Evolutionary conservation across 1,140 invertebrate species (phyloP), one percentile per base, ranked within the genome.

Genomic region (Platyscapa corneri): DNA sequence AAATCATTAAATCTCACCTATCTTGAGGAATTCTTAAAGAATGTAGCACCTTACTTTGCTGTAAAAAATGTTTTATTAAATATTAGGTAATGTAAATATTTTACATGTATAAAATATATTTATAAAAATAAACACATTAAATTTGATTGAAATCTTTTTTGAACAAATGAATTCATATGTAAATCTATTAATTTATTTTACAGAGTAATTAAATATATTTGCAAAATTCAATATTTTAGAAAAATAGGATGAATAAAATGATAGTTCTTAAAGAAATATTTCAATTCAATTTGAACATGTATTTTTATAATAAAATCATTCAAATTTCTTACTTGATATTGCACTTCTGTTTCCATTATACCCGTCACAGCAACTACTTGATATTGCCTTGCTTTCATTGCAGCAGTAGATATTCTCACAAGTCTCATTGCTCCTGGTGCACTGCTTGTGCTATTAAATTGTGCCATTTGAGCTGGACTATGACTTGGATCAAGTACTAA

Each of bases 401-500:
- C 95, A 60, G 95, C 93, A 27, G 96, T 93, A 60, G 96, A 96
- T 90, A 97, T 95, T 72, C 97, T 94, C 53, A 98, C 94, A 60
- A 97, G 94, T 72, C 96, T 93, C 92, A 97, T 94, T 18, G 95
- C 95, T 85, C 94, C 94, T 12, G 93, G 89, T n/a, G 94, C 93
- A 85, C 93, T 94, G 83, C 92, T 93, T 85, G 90, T 94, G 81
- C 93, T 95, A 87, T 94, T 95, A 72, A 96, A 95, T 87, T 95
- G 94, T 67, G 94, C 92, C 94, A 97, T 97, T 94, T 98, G 97
- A 64, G 95, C 93, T 70, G 96, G 96, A 30, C 96, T 96, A 91
- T 97, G 96, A 90, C 97, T 97, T 23, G 97, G 97, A 93, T 98
- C 97, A 82, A 98, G 94, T n/a, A 98, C 95, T 84, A 98, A 90